Evolutionary conservation across 2,888 invertebrate genomes (phyloP).

Genomic region (Corythucha ciliata): DNA sequence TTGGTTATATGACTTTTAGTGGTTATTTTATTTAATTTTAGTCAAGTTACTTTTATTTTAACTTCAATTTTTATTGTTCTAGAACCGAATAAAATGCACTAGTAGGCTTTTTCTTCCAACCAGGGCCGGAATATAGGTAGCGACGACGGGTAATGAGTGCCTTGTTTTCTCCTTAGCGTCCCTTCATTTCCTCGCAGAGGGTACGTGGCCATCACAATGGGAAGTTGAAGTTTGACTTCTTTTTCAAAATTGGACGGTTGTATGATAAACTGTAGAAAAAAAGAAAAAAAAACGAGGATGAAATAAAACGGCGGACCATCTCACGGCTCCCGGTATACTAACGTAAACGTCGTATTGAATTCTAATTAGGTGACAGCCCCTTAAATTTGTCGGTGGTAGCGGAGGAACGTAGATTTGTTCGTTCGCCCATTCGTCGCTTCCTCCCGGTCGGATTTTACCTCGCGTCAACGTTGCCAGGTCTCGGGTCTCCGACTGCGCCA

Average conservation of each 20-base stretch:
- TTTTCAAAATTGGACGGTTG: constrained; percentile 86
- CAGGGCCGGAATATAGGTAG: constrained; percentile 84
- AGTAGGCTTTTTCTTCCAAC: constrained; percentile 61
- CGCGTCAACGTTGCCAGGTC: constrained; percentile 69
- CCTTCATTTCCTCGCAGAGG: constrained; percentile 61
- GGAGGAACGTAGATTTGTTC: constrained; percentile 88
- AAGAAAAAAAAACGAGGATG: constrained; percentile 18
- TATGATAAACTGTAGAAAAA: constrained; percentile 64
- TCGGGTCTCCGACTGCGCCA: constrained; percentile 76
- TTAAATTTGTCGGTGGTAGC: constrained; percentile 83
- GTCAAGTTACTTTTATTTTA: no score
- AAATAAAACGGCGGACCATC: neutral
- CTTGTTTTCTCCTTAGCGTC: constrained; percentile 51
- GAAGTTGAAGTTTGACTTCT: constrained; percentile 82
- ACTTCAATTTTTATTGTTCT: no score
- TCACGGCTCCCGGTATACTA: constrained; percentile 44
- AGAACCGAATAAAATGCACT: no score
- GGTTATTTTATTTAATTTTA: no score
- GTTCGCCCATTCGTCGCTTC: constrained; percentile 74
- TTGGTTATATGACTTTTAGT: no score
- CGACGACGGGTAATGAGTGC: constrained; percentile 87
- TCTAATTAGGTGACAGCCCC: constrained; percentile 87
- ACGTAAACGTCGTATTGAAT: constrained; percentile 89
- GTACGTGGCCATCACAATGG: constrained; percentile 85
- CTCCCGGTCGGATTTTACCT: constrained; percentile 73